Evolutionary conservation across 1,140 invertebrate species (phyloP), one percentile per base, ranked within the genome.

Genomic region (Drosophila sechellia): DNA sequence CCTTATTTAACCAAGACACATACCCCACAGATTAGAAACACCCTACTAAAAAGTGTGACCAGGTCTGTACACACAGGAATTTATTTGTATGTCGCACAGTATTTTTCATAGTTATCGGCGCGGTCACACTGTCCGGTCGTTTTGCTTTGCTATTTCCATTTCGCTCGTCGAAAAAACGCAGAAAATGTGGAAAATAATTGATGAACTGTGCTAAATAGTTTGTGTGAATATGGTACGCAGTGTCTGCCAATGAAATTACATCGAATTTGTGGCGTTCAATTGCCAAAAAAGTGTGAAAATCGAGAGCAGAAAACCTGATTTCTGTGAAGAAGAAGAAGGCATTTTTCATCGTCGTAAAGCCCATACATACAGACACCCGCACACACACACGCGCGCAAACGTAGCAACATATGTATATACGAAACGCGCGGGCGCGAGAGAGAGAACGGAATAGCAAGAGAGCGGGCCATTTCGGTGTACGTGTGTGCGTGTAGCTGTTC

Each of bases 261-360:
- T 76, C 22, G 27, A 68, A 61, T 55, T 56, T 52, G 12, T 11
- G 12, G 5, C 5, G 35, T 5, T 8, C 17, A 63, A 70, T 49
- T 46, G 34, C 39, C 8, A 20, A 27, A 46, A 65, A 86, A 79
- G 68, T 66, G 71, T 66, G 20, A 63, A 87, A 77, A 79, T 50
- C 34, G 53, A 54, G 78, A 20, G 78, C 55, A 55, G 71, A 59
- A 86, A 86, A 86, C 84, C 83, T 83, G 83, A 86, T 86, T 86
- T 81, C 42, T 52, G 50, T 57, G 15, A 77, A 77, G 66, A 86
- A 89, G 75, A 86, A 78, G 84, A 66, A 81, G 83, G 70, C 83
- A 83, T 89, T 86, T 77, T 86, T 70, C 84, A 79, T 83, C 75
- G 71, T 86, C 84, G 83, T 83, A 87, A 86, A 86, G 77, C 53